Conservation (phyloP, 2,888 invertebrate species). For the Drosophila paramelanica region DNA sequence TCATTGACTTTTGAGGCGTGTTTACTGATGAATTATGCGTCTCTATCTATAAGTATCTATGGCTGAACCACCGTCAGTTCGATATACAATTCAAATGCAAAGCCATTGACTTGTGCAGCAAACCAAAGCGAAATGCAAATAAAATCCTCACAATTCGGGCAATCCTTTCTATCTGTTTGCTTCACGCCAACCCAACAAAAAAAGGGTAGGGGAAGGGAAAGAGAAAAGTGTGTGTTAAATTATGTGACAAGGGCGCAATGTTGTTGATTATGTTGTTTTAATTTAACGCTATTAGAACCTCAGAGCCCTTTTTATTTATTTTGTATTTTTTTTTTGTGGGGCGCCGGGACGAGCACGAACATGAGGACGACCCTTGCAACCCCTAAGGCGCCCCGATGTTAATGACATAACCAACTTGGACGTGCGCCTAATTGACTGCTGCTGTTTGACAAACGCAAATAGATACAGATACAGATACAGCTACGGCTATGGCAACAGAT, state of each 20-base stretch:
- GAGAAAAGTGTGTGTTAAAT: constrained; percentile 52
- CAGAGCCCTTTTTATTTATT: constrained; percentile 45
- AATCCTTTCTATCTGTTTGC: constrained; percentile 48
- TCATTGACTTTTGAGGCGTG: constrained; percentile 70
- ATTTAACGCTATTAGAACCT: constrained; percentile 82
- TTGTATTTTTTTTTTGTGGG: constrained; percentile 9
- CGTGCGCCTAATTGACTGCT: constrained; percentile 77
- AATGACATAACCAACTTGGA: constrained; percentile 49
- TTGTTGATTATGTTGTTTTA: constrained; percentile 81
- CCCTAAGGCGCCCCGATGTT: constrained; percentile 35
- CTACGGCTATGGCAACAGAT: constrained; percentile 4
- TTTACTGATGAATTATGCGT: constrained; percentile 72
- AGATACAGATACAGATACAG: constrained; percentile 36
- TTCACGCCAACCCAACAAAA: constrained; percentile 10
- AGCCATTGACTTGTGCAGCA: constrained; percentile 22
- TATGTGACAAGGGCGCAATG: constrained; percentile 71
- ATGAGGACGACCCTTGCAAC: constrained; percentile 35
- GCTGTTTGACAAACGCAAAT: constrained; percentile 79
- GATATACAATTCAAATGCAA: constrained; percentile 18
- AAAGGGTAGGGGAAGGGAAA: constrained; percentile 1
- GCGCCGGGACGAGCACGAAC: background rate
- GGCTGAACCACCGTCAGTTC: constrained; percentile 16
- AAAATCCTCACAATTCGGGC: constrained; percentile 41
- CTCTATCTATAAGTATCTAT: constrained; percentile 7
- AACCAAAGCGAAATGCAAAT: constrained; percentile 77